These are phyloP conservation scores for Tauraco hartlaubi DNA, from an alignment of 2,797 vertebrate genomes.

Conservation along the genomic window DNA sequence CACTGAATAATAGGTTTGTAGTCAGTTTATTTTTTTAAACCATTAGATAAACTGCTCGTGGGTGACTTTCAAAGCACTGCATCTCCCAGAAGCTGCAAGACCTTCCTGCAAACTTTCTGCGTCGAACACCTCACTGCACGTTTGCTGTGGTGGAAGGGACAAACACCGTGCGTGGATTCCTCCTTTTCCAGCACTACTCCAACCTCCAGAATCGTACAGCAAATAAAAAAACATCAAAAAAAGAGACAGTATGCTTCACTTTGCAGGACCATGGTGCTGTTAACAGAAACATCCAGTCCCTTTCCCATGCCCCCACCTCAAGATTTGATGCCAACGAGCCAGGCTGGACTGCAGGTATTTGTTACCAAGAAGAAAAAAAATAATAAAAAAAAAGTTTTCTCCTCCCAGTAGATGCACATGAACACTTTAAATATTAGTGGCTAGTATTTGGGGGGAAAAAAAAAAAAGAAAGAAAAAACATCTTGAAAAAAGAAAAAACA, in stretches of 20 bases:
- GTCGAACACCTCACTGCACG: accelerated
- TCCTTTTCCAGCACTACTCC: neutral
- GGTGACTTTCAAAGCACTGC: neutral
- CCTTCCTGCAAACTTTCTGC: neutral
- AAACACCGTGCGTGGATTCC: neutral
- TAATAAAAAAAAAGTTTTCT: neutral
- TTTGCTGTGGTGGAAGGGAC: neutral
- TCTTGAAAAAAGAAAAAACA: neutral
- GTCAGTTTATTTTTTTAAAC: conserved; percentile 48
- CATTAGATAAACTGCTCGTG: conserved; percentile 45
- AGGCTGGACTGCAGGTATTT: neutral
- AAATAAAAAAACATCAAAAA: neutral
- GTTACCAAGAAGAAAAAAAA: neutral
- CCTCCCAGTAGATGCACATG: conserved; percentile 34
- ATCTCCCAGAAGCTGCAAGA: neutral
- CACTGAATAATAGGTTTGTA: conserved; percentile 66
- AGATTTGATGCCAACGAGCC: neutral
- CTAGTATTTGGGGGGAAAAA: neutral
- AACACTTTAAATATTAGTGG: conserved; percentile 54
- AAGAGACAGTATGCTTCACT: neutral
- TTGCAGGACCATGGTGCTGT: neutral
- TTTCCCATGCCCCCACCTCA: neutral
- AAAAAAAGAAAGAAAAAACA: too few species aligned
- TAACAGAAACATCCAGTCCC: neutral
- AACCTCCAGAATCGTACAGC: neutral